Evolutionary conservation across 2,113 vertebrate genomes (phyloP).

Genomic region (Cyprinodon brontotheroides): DNA sequence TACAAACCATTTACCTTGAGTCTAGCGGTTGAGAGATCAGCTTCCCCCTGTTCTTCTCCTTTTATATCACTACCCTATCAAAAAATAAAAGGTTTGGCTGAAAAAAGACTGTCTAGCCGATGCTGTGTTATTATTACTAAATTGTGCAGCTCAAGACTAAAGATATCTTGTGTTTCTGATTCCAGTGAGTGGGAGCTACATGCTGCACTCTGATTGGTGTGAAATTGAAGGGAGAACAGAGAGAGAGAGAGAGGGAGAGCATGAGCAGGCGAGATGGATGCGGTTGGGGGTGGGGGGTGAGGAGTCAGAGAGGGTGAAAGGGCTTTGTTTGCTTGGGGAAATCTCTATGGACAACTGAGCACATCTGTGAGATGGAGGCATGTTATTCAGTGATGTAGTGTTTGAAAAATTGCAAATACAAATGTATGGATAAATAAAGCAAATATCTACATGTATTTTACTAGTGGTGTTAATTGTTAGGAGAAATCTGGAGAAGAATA

Average conservation of each 20-base stretch:
- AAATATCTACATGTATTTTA: not conserved
- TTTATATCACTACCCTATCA: constrained; percentile 38
- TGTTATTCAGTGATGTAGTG: constrained; percentile 10
- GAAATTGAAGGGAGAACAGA: constrained; percentile 53
- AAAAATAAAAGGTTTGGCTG: constrained; percentile 43
- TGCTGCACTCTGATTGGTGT: constrained; percentile 70
- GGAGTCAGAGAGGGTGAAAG: constrained; percentile 24
- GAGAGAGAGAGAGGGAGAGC: constrained; percentile 7
- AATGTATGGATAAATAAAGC: not conserved
- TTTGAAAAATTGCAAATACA: constrained; percentile 10
- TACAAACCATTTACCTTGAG: constrained; percentile 74
- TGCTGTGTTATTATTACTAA: constrained; percentile 50
- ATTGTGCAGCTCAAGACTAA: constrained; percentile 48
- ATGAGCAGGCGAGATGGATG: constrained; percentile 42
- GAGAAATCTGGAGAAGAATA: no score
- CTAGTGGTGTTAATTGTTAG: no score
- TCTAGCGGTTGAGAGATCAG: constrained; percentile 47
- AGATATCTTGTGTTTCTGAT: constrained; percentile 69
- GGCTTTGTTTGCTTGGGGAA: constrained; percentile 59
- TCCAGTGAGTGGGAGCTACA: constrained; percentile 73
- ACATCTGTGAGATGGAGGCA: constrained; percentile 51
- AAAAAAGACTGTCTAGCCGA: constrained; percentile 38
- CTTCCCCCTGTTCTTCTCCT: constrained; percentile 47
- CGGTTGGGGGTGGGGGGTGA: constrained; percentile 31
- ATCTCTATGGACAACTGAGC: constrained; percentile 63